Conservation (phyloP, 2,888 invertebrate genomes). For the Chironomus riparius region DNA sequence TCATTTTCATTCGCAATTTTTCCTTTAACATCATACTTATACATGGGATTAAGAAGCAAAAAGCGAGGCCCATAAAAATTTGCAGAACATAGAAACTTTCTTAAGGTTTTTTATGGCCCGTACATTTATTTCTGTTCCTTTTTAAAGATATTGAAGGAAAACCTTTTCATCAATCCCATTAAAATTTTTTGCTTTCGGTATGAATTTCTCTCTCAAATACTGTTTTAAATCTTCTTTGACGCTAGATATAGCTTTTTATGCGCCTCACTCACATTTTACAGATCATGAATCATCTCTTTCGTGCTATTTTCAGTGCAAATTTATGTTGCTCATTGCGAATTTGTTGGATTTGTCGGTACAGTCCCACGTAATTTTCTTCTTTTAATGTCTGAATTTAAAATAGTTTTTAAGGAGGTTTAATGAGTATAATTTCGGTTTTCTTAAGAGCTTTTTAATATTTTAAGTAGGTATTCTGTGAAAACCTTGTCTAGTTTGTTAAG, state of each 20-base stretch:
- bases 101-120: neutral
- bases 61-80: neutral
- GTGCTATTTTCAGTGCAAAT: no score
- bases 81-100: neutral
- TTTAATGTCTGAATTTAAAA: no score
- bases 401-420: no score
- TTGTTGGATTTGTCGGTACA: no score
- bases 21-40: no score
- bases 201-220: neutral
- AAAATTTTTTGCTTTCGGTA: neutral
- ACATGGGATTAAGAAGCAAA: neutral
- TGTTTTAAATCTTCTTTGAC: neutral
- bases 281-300: neutral
- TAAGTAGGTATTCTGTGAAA: no score
- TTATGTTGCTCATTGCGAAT: neutral
- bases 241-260: neutral
- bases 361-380: neutral
- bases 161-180: slow-evolving; percentile 22
- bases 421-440: no score
- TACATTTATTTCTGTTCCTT: neutral
- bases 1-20: no score
- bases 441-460: no score
- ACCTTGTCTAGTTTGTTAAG: no score
- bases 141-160: neutral
- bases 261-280: neutral